Percentiles rank a stretch among this genome's conserved stretches.
These are phyloP conservation scores for Limenitis camilla DNA, from an alignment of 2,888 invertebrate species.

Conservation along the genomic window DNA sequence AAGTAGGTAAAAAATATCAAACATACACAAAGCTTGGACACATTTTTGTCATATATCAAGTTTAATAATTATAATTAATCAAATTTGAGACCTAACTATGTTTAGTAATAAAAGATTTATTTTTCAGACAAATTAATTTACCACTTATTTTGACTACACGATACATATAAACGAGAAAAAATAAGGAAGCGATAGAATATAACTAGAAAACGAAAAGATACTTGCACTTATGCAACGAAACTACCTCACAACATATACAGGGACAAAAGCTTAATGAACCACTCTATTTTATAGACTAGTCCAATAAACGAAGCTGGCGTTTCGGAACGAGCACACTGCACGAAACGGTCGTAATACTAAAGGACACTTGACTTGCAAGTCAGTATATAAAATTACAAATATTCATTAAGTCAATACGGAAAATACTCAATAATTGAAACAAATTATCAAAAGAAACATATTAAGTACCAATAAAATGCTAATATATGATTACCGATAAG, in stretches of 20 bases:
- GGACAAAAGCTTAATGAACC: conserved; percentile 55
- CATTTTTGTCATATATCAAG: no score
- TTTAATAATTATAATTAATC: no score
- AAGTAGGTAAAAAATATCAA: no score
- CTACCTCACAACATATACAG: conserved; percentile 37
- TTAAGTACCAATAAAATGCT: conserved; percentile 36
- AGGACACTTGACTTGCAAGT: conserved; percentile 58
- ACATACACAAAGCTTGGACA: no score
- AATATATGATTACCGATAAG: conserved; percentile 32
- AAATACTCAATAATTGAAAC: conserved; percentile 30
- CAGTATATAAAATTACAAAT: conserved; percentile 44
- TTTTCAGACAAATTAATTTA: no score
- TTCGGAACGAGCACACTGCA: conserved; percentile 42
- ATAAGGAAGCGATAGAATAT: conserved; percentile 32
- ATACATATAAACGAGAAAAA: no score
- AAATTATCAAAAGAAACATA: conserved; percentile 35
- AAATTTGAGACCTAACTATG: no score
- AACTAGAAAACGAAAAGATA: conserved; percentile 37
- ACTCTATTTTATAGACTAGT: conserved; percentile 60
- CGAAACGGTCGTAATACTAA: conserved; percentile 47
- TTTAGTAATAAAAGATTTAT: no score
- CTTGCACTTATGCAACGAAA: conserved; percentile 61
- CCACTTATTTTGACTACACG: no score
- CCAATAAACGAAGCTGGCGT: conserved; percentile 52
- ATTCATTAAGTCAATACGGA: no score